Evolutionary conservation across 2,113 vertebrate species (phyloP).

Genomic region (Pantherophis guttatus): DNA sequence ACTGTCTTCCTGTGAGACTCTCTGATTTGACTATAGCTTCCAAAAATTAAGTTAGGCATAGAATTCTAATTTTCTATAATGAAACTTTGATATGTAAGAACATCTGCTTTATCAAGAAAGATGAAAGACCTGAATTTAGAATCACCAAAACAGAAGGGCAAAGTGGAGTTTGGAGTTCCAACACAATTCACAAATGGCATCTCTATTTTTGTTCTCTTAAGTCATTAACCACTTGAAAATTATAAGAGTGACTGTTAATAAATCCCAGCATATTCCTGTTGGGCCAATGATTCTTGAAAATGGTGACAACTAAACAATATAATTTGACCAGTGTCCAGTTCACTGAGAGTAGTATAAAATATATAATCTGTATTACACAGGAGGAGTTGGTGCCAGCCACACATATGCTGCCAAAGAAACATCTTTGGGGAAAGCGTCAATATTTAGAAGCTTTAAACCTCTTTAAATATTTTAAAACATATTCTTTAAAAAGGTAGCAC

Average conservation of each 20-base stretch:
- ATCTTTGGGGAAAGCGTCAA: not conserved
- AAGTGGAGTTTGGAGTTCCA: not conserved
- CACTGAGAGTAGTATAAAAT: conserved; percentile 39
- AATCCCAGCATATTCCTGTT: not conserved
- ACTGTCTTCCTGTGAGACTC: not conserved
- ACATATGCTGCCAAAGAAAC: conserved; percentile 36
- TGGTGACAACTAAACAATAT: conserved; percentile 32
- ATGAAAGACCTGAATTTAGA: not conserved
- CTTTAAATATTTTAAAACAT: conserved; percentile 11
- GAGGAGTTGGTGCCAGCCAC: conserved; percentile 37
- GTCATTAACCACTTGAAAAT: conserved; percentile 39
- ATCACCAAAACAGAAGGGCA: conserved; percentile 10
- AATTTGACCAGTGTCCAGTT: conserved; percentile 39
- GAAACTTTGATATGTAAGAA: conserved; percentile 9
- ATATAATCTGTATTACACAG: conserved; percentile 16
- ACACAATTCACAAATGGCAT: not conserved
- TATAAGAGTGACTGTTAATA: conserved; percentile 36
- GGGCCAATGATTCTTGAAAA: conserved; percentile 35
- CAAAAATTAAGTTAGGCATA: conserved; percentile 7
- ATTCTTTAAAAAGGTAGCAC: not conserved
- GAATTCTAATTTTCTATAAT: not conserved
- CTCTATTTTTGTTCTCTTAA: conserved; percentile 29
- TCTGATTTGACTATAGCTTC: not conserved
- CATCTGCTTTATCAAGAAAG: conserved; percentile 20
- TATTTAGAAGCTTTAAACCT: conserved; percentile 1